These are phyloP conservation scores for Smutsia temminckii DNA, from an alignment of 2,797 vertebrate species.

Conservation along the genomic window DNA sequence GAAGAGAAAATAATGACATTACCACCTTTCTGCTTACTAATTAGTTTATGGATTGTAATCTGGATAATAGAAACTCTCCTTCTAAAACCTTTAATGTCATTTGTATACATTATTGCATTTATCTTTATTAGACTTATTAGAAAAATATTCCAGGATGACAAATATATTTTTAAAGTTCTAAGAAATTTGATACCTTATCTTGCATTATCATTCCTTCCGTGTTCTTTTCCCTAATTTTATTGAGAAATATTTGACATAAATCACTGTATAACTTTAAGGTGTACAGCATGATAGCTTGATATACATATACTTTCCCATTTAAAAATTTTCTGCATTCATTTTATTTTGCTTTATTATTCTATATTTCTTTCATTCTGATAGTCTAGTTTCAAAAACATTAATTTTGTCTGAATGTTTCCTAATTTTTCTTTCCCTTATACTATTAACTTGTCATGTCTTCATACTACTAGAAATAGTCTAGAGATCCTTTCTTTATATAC, in stretches of 20 bases:
- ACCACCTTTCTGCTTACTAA: neutral
- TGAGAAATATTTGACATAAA: neutral
- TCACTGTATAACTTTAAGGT: neutral
- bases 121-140: conserved; percentile 41
- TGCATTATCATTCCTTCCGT: neutral
- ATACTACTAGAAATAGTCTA: neutral
- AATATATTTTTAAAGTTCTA: conserved; percentile 1
- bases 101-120: conserved; percentile 23
- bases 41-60: neutral
- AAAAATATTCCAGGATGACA: conserved; percentile 55
- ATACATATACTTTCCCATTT: neutral
- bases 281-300: neutral
- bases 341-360: conserved; percentile 32
- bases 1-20: conserved; percentile 22
- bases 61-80: conserved; percentile 16
- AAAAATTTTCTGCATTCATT: neutral
- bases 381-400: conserved; percentile 42
- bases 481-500: neutral
- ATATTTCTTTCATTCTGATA: neutral
- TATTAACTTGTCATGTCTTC: neutral
- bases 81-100: conserved; percentile 31
- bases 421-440: neutral
- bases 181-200: conserved; percentile 49
- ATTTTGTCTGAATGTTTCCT: conserved; percentile 13
- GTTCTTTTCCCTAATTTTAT: neutral